Conservation (phyloP, 2,797 vertebrate genomes). For the Molothrus aeneus region DNA sequence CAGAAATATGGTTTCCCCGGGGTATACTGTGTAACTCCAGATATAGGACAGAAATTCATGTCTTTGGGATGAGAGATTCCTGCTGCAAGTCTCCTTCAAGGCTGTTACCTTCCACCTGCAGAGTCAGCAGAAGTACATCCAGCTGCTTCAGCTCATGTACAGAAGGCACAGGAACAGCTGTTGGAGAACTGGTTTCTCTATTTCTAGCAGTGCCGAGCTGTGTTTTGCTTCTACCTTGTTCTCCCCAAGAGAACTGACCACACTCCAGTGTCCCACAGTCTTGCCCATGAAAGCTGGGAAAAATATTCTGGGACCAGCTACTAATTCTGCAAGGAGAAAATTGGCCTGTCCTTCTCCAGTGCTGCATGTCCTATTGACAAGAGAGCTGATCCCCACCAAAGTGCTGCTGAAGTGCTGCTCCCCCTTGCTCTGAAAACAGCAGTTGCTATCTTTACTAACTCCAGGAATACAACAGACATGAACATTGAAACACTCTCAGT, state of each 20-base stretch:
- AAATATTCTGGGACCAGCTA: not conserved
- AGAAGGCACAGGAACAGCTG: not conserved
- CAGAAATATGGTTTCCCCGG: not conserved
- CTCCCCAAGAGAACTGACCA: not conserved
- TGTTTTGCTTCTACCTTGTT: not conserved
- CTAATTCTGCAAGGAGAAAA: not conserved
- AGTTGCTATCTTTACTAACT: not conserved
- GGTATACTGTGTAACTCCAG: not conserved
- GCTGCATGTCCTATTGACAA: not conserved
- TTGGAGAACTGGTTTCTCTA: not conserved
- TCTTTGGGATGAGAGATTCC: not conserved
- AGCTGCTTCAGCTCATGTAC: not conserved
- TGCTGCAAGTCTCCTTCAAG: not conserved
- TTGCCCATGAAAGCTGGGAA: not conserved
- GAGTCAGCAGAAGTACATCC: not conserved
- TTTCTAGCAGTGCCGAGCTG: not conserved
- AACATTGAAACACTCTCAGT: not conserved
- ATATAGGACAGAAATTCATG: rapidly evolving
- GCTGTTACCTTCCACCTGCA: not conserved
- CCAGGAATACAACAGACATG: not conserved
- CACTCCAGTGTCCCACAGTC: not conserved
- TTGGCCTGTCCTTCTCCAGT: not conserved
- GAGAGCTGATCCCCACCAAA: not conserved
- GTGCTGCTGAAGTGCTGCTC: not conserved
- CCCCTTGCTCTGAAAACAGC: not conserved